A percentile compares a stretch with the other conserved stretches of the same genome.
These are phyloP conservation scores for Porites evermanni DNA, from an alignment of 92 coral and sea anemone genomes.

Conservation along the genomic window DNA sequence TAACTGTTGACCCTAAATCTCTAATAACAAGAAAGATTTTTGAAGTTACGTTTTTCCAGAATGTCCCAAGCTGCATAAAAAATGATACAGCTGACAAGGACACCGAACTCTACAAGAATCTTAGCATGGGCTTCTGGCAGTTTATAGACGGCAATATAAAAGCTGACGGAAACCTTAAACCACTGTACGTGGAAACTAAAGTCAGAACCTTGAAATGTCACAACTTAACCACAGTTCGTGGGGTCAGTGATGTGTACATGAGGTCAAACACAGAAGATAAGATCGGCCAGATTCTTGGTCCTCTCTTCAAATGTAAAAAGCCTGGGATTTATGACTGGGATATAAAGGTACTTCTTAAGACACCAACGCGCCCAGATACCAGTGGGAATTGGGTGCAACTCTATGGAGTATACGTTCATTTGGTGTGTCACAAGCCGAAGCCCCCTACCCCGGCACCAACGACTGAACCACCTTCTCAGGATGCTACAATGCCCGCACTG, in stretches of 20 bases:
- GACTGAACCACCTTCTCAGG: not conserved
- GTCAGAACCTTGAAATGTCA: not conserved
- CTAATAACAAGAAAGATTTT: slow-evolving; percentile 39
- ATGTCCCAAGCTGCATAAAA: slow-evolving; percentile 16
- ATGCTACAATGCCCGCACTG: not conserved
- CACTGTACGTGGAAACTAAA: slow-evolving; percentile 7
- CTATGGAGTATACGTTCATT: not conserved
- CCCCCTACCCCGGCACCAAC: slow-evolving; percentile 14
- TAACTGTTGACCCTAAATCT: slow-evolving; percentile 14
- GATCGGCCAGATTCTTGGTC: not conserved
- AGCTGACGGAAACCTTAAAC: not conserved
- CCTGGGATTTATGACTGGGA: slow-evolving; percentile 28
- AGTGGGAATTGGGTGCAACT: not conserved
- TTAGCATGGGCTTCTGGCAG: slow-evolving; percentile 1
- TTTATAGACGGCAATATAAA: slow-evolving; percentile 1
- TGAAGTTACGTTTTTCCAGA: slow-evolving; percentile 7
- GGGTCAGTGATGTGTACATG: slow-evolving; percentile 16
- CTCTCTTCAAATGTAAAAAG: slow-evolving; percentile 5
- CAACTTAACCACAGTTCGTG: slow-evolving; percentile 1
- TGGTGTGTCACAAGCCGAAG: slow-evolving; percentile 20
- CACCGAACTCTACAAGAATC: not conserved
- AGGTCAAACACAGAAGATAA: slow-evolving; percentile 17
- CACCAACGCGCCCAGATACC: slow-evolving; percentile 4
- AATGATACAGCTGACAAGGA: not conserved
- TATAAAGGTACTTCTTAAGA: not conserved